Conservation (phyloP, 1,140 invertebrate species). For the Hermetia illucens region DNA sequence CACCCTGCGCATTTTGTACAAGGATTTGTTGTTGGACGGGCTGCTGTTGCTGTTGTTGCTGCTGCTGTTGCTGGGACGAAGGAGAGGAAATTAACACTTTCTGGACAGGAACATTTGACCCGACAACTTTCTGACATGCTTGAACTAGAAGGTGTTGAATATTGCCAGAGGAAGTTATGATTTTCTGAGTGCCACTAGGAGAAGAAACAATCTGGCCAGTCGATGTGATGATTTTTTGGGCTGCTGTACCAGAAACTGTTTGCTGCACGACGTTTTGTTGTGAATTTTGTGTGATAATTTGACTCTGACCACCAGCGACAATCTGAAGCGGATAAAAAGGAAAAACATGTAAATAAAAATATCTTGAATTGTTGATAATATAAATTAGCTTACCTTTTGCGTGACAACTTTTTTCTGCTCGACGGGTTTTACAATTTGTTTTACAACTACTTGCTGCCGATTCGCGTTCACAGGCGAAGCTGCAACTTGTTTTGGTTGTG, state of each 20-base stretch:
- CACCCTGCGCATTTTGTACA: slow-evolving; percentile 22
- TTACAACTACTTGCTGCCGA: neutral
- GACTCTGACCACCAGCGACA: too few species aligned
- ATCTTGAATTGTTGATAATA: neutral
- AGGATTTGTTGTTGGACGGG: slow-evolving; percentile 4
- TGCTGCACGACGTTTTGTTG: neutral
- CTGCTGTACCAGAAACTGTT: slow-evolving; percentile 2
- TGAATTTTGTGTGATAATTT: too few species aligned
- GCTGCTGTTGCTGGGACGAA: neutral
- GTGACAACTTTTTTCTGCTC: neutral
- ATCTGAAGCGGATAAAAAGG: neutral
- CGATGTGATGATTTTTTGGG: neutral
- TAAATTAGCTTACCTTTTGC: slow-evolving; percentile 1
- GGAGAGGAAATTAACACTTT: neutral
- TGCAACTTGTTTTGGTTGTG: neutral
- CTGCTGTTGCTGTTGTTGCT: slow-evolving; percentile 1
- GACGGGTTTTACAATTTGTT: neutral
- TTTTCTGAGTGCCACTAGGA: slow-evolving; percentile 8
- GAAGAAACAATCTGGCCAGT: neutral
- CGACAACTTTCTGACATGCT: slow-evolving; percentile 20
- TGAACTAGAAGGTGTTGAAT: slow-evolving; percentile 25
- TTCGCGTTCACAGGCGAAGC: neutral
- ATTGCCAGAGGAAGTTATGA: slow-evolving; percentile 8
- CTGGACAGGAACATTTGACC: neutral
- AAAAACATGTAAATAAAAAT: neutral